Conservation (phyloP, 2,888 invertebrate species). For the Chrysopilus asiliformis region DNA sequence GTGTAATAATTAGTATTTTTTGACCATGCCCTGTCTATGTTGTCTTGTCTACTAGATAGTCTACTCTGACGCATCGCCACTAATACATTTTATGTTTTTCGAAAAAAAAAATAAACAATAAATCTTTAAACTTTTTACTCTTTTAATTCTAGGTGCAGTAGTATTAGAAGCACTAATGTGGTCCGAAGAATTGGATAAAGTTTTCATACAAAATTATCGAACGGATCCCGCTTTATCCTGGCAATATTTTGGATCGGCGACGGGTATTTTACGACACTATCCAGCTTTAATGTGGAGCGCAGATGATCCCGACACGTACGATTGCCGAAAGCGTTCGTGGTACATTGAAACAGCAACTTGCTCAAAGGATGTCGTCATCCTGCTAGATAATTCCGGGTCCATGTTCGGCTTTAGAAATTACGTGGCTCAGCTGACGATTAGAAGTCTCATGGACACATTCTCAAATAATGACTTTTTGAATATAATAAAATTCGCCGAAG, state of each 20-base stretch:
- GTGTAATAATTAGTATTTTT: no score
- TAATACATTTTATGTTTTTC: background rate
- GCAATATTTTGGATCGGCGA: slow-evolving; percentile 95
- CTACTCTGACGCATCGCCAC: no score
- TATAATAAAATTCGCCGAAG: slow-evolving; percentile 68
- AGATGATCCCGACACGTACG: slow-evolving; percentile 62
- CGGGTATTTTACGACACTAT: slow-evolving; percentile 85
- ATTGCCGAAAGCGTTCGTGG: slow-evolving; percentile 87
- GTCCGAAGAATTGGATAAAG: slow-evolving; percentile 74
- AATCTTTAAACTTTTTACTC: background rate
- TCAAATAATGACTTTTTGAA: slow-evolving; percentile 98
- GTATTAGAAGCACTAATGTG: slow-evolving; percentile 72
- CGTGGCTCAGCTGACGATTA: slow-evolving; percentile 73
- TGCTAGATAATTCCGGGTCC: slow-evolving; percentile 91
- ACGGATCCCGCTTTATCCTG: slow-evolving; percentile 83
- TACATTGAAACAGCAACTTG: slow-evolving; percentile 96
- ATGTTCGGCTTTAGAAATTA: slow-evolving; percentile 77
- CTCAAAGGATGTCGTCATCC: slow-evolving; percentile 91
- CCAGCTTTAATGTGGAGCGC: slow-evolving; percentile 67
- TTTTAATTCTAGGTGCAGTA: slow-evolving; percentile 33
- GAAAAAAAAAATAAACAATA: background rate
- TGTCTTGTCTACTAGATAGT: no score
- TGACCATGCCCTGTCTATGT: no score
- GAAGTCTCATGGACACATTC: slow-evolving; percentile 81
- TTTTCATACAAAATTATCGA: slow-evolving; percentile 73